Evolutionary conservation across 1,140 invertebrate species (phyloP), one percentile per base, ranked within the genome.

Genomic region (Bombus huntii): DNA sequence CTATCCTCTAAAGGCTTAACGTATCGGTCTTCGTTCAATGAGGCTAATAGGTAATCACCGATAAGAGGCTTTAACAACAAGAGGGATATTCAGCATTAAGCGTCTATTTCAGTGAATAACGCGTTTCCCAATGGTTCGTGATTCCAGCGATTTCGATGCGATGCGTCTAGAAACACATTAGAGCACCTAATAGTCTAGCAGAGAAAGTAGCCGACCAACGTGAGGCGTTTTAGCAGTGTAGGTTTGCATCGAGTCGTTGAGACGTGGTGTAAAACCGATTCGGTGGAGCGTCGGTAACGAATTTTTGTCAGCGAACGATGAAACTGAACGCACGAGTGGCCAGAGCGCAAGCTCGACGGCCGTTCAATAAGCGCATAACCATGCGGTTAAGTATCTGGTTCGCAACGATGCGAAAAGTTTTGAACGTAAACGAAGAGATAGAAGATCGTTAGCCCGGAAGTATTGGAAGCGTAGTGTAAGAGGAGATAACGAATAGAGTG

Each of bases 41-140:
- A 85, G 66, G 73, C 73, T 79, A 85, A 86, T 76, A 53, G 77
- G 53, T 88, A 88, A 88, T 89, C 83, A 74, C 44, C 70, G 70
- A 83, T 89, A 89, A 89, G 83, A 73, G 53, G 70, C 65, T 89
- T 89, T 88, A 85, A 57, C 62, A 53, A 53, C 47, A 53, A 53
- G 42, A 53, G 77, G 59, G 25, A 89, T 89, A 86, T 85, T 78
- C 73, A 44, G 73, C 62, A 74, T 88, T 82, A 70, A 81, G 87
- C 70, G 85, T 88, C 81, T 68, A 88, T 88, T 81, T 85, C 72
- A 72, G 81, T 37, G 70, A 88, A 88, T 88, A 87, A 88, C 37
- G 57, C 57, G 57, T 65, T n/a, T 28, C 3, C 37, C 44, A 77
- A 81, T 65, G 77, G 66, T 57, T 85, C 76, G 85, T 72, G 84